Base-by-base conservation (phyloP, 2,113 vertebrate genomes). In the Sinocyclocheilus anophthalmus region DNA sequence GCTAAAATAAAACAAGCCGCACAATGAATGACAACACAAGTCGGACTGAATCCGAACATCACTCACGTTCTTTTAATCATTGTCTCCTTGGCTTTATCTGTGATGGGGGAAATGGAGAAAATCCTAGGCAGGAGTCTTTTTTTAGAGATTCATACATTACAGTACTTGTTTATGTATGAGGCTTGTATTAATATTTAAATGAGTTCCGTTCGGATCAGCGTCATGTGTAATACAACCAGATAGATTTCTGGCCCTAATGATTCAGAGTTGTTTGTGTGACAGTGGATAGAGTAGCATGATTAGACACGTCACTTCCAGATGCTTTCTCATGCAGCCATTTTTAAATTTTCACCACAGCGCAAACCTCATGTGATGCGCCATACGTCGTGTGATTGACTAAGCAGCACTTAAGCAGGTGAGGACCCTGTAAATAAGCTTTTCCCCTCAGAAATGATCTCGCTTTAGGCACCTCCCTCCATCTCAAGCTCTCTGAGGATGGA, bases 231-330 rank as follows among this genome's bases (percentile, higher is more conserved):
- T 85, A 85, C 63, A 85, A 53, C 10, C 59, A 84, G 67, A 42
- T 83, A 75, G 55, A 76, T 76, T 84, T 89, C 45, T 65, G 57
- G 48, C 76, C 57, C 79, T 39, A 89, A 88, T 81, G 76, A 87
- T 89, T 59, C 30, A 76, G 77, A 72, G 70, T 79, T 85, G 76
- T 80, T 84, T 87, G 55, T 81, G 70, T 84, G 84, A 79, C 72
- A 24, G 72, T 33, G 72, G 75, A 77, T 57, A 12, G 16, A 85
- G 39, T 37, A 65, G 80, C 42, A 26, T 30, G 82, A 73, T 84
- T 59, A 84, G 69, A 84, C 82, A 57, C 16, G 82, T 75, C 13
- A 1, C 77, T 42, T 26, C 45, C 26, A 33, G 65, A 83, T 33
- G 63, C n/a, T 37, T 14, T 26, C 79, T 20, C 24, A 5, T n/a